These are phyloP conservation scores for Microctonus brassicae DNA, from an alignment of 2,888 invertebrate genomes.

Conservation along the genomic window DNA sequence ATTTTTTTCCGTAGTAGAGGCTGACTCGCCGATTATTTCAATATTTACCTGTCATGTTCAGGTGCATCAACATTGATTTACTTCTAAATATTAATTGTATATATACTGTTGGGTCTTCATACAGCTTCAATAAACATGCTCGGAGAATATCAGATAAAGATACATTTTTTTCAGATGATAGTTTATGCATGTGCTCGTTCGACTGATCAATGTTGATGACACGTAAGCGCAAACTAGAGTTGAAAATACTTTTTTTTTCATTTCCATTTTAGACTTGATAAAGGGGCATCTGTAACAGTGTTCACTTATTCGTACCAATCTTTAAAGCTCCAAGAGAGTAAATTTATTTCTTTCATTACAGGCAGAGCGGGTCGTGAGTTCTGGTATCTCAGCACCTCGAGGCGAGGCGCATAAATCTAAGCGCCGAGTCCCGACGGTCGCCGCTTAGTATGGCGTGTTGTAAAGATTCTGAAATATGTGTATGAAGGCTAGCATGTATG, in stretches of 20 bases:
- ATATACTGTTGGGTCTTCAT: constrained; percentile 75
- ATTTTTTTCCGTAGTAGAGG: constrained; percentile 28
- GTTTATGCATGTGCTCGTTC: not conserved
- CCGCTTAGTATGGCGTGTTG: not conserved
- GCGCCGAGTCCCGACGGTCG: constrained; percentile 52
- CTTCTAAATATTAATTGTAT: constrained; percentile 70
- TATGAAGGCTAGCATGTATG: constrained; percentile 36
- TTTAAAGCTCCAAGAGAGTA: constrained; percentile 56
- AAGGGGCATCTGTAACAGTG: not conserved
- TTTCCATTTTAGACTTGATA: not conserved
- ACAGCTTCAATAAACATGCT: constrained; percentile 76
- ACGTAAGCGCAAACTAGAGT: not conserved
- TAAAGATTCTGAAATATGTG: constrained; percentile 43
- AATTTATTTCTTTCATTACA: constrained; percentile 71
- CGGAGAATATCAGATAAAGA: constrained; percentile 70
- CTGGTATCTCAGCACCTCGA: constrained; percentile 68
- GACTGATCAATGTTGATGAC: not conserved
- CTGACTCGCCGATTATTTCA: constrained; percentile 38
- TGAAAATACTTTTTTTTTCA: not conserved
- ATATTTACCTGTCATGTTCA: constrained; percentile 29
- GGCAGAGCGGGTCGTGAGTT: constrained; percentile 67
- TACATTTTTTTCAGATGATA: constrained; percentile 38
- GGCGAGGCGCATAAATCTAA: constrained; percentile 68
- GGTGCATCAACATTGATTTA: constrained; percentile 42
- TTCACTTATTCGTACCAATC: constrained; percentile 54